Evolutionary conservation across 2,888 invertebrate species (phyloP), one percentile per base, ranked within the genome.

Genomic region (Smittia sp.): DNA sequence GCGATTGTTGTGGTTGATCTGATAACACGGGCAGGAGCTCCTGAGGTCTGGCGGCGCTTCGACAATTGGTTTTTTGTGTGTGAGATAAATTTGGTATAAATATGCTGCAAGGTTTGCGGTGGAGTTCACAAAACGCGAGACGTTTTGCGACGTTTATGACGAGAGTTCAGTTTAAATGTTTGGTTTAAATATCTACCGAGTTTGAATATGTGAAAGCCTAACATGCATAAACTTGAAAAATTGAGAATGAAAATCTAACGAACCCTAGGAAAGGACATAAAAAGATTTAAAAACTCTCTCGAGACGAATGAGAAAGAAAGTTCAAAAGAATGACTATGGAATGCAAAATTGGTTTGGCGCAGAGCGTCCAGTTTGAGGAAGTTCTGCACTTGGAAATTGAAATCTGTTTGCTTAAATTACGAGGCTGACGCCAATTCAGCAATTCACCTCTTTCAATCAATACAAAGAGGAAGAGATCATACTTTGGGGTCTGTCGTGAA

Each of bases 121-220:
- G n/a, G n/a, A n/a, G n/a, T n/a, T n/a, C n/a, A n/a, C n/a, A n/a
- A n/a, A n/a, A n/a, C n/a, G n/a, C n/a, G n/a, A n/a, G n/a, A n/a
- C n/a, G n/a, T n/a, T n/a, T n/a, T n/a, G n/a, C n/a, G n/a, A n/a
- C n/a, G n/a, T n/a, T n/a, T n/a, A n/a, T n/a, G n/a, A n/a, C n/a
- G n/a, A n/a, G 58, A 20, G 1, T 58, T 58, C 1, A 6, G 9
- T 58, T 58, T 46, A 15, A 7, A 46, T 46, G 2, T 46, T 18
- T 46, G 3, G n/a, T 15, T 46, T 13, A 18, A 18, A 46, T 7
- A 46, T 58, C 58, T 58, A 58, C 13, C 27, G 25, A 63, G 20
- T 18, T 63, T 63, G 4, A 63, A 27, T 6, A 63, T 24, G 63
- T 63, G 63, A 63, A 63, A 63, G 63, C 63, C 63, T 63, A 63